phyloP scores from a whole-genome alignment of 2,113 vertebrate genomes.

The Colinus virginianus region DNA sequence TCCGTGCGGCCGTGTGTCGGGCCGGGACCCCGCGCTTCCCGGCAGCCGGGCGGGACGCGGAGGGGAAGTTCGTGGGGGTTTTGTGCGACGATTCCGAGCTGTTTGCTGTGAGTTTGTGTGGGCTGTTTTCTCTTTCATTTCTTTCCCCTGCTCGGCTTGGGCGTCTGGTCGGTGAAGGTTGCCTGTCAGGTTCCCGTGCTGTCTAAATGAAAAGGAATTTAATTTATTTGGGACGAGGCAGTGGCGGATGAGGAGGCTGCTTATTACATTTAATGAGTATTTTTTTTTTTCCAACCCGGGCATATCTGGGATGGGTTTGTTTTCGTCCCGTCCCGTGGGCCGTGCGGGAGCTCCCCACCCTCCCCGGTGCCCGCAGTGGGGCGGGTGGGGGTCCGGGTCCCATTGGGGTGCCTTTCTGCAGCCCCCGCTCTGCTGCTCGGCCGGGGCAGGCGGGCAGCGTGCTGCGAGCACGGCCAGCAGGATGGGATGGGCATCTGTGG shows the following conservation, averaged over 20 bases:
- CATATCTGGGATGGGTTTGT: slow-evolving; percentile 80
- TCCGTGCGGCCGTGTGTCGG: neutral
- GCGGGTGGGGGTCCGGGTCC: neutral
- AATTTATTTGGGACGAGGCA: slow-evolving; percentile 88
- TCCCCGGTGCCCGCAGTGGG: neutral
- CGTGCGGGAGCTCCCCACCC: slow-evolving; percentile 26
- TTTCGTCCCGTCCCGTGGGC: slow-evolving; percentile 74
- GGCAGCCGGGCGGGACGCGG: slow-evolving; percentile 13
- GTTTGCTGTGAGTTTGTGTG: slow-evolving; percentile 49
- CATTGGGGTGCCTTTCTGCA: neutral
- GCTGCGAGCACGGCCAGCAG: too few species aligned
- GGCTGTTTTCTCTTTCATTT: slow-evolving; percentile 78
- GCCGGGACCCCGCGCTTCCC: neutral
- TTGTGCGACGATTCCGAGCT: slow-evolving; percentile 65
- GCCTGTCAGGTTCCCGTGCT: slow-evolving; percentile 82
- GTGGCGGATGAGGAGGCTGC: slow-evolving; percentile 81
- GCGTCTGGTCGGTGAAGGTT: slow-evolving; percentile 77
- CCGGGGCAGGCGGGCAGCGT: too few species aligned
- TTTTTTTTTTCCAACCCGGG: slow-evolving; percentile 45
- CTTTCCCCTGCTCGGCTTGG: slow-evolving; percentile 23
- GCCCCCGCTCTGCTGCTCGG: neutral
- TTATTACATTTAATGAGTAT: slow-evolving; percentile 85
- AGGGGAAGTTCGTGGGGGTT: slow-evolving; percentile 75
- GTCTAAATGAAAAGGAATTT: slow-evolving; percentile 87
- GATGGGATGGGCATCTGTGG: neutral